Percentiles rank a stretch among this genome's conserved stretches.
Evolutionary conservation across 2,113 vertebrate species (phyloP).

Genomic region (Sinocyclocheilus maitianheensis): DNA sequence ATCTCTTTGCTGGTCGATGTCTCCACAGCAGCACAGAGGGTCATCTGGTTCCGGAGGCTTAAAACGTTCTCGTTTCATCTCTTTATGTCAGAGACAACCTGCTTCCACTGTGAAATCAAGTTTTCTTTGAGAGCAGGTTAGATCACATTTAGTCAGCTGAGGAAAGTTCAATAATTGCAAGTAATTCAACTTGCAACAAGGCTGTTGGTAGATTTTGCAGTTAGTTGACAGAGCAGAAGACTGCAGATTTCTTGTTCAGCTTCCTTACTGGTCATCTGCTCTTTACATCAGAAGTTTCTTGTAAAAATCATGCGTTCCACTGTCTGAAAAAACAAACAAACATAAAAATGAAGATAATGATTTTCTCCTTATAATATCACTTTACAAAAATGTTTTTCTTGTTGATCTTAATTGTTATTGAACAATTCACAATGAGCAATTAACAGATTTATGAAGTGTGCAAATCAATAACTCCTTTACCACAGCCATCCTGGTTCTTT

Average conservation of each 20-base stretch:
- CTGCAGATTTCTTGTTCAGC: neutral
- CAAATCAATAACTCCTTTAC: neutral
- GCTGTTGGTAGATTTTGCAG: neutral
- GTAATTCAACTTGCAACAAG: neutral
- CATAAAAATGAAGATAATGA: neutral
- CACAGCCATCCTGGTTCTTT: neutral
- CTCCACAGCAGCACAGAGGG: constrained; percentile 90
- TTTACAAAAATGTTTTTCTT: too few relatives aligned
- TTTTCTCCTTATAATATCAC: neutral
- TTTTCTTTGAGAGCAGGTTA: neutral
- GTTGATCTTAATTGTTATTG: too few relatives aligned
- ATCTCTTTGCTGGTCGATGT: constrained; percentile 82
- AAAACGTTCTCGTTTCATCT: constrained; percentile 71
- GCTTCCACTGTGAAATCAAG: constrained; percentile 6
- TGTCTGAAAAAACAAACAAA: neutral
- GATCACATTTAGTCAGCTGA: neutral
- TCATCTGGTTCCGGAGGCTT: constrained; percentile 71
- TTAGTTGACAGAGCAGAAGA: neutral
- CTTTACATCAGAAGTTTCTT: neutral
- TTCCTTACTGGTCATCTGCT: neutral
- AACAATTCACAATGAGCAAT: neutral
- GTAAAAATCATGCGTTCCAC: neutral
- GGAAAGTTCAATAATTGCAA: neutral
- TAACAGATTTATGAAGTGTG: neutral
- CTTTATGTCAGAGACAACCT: constrained; percentile 21